Base-by-base conservation (phyloP, 1,140 invertebrate species). In the Drosophila baimaii region DNA sequence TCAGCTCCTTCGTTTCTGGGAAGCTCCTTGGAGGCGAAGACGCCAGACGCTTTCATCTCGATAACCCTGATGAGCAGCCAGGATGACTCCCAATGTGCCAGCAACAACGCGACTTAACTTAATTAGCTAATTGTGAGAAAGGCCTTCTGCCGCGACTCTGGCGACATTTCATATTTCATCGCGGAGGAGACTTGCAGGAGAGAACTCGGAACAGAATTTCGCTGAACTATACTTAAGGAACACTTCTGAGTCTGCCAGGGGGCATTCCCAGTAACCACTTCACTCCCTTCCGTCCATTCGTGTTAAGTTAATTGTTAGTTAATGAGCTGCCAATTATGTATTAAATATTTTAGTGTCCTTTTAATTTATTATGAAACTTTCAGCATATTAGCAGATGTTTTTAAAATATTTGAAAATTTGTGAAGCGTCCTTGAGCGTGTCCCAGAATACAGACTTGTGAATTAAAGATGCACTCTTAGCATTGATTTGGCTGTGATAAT, bases 81-180 rank as follows among this genome's bases (percentile, higher is more conserved):
- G 35, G 64, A 69, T 39, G 68, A 55, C 49, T 31, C 64, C 39
- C 49, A n/a, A 69, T 56, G 66, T 70, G 41, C 17, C 49, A 35
- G 39, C 46, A 35, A 52, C 66, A 69, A 33, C 31, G 31, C 31
- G 65, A 31, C 19, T n/a, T 39, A 57, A 57, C 29, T 70, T 71
- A 71, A 71, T 70, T 71, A 70, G 25, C 65, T 47, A 57, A 56
- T 70, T 71, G 49, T 47, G 41, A 56, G 49, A 25, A 57, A 31
- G 65, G 51, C 41, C n/a, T 39, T 70, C 31, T 29, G 29, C 29
- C 29, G 23, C 12, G 8, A n/a, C 8, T 51, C 10, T 2, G 47
- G 27, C 17, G 29, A 51, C 29, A 27, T 21, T 54, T 52, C 29
- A 35, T 35, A 21, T 52, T 33, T 52, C 49, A 33, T 52, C n/a